Evolutionary conservation across 1,140 invertebrate genomes (phyloP).

Genomic region (Cherax quadricarinatus): DNA sequence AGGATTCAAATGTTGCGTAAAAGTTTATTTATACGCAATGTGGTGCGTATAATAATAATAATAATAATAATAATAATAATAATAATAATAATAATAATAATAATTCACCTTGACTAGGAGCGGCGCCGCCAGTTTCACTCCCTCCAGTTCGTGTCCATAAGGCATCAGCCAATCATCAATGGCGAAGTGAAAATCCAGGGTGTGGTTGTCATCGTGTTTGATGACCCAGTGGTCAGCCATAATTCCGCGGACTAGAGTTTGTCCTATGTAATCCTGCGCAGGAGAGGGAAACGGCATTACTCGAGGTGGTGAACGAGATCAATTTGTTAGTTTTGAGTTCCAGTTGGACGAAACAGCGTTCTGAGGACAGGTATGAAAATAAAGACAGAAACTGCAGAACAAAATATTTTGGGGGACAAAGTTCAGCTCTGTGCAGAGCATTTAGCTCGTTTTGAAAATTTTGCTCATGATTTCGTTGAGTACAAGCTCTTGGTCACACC

Average conservation of each 20-base stretch:
- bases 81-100: no score
- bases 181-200: conserved; percentile 38
- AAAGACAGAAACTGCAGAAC: background rate
- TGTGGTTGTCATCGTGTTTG: background rate
- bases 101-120: conserved; percentile 27
- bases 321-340: background rate
- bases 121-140: conserved; percentile 29
- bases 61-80: no score
- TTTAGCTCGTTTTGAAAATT: background rate
- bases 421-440: background rate
- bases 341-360: background rate
- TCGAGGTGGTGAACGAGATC: background rate
- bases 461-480: no score
- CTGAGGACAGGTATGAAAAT: background rate
- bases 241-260: background rate
- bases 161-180: conserved; percentile 43
- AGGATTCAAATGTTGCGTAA: no score
- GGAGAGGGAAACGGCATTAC: no score
- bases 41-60: no score
- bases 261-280: background rate
- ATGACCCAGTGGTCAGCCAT: conserved; percentile 31
- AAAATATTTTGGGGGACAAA: no score
- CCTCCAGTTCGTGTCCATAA: conserved; percentile 22
- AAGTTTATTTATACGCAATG: no score
- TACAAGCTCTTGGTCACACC: no score